Evolutionary conservation across 2,113 vertebrate species (phyloP), one percentile per base, ranked within the genome.

Genomic region (Spheniscus mendiculus): DNA sequence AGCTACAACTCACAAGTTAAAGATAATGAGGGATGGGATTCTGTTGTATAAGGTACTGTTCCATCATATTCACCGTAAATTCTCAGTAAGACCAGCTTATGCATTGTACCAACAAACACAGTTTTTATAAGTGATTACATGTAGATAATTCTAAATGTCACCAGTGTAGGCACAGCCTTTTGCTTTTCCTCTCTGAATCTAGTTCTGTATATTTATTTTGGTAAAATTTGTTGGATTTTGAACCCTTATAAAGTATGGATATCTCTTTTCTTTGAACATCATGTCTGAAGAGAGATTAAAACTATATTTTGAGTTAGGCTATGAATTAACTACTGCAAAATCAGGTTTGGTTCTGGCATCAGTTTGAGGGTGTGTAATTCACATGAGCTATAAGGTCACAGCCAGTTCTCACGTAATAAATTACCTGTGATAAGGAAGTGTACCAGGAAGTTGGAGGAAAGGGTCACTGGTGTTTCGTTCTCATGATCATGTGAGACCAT

Each of bases 351-450:
- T 78, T 78, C n/a, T 74, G 58, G 5, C 23, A 87, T 45, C 36
- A 61, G 0, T 85, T 67, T 10, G 9, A 76, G 23, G 17, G 5
- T 59, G 19, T 70, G 13, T 67, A 89, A 89, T 69, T 70, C 47
- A 67, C 11, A 30, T 30, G 15, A 87, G 4, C 12, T 66, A 8
- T 36, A 79, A 38, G 3, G 19, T 52, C 0, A 0, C 34, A 90
- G 30, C 1, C 5, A 50, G 59, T 71, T 32, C 11, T 50, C 29
- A 61, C 40, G 10, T 42, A 82, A 45, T 42, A 66, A 83, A 84
- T 59, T 53, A 17, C 9, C n/a, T 67, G 26, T 56, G 42, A 73
- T 69, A 73, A 25, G 14, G 26, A 89, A 84, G 9, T 18, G 16
- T 61, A 16, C 7, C 47, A 78, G 44, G 12, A 92, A 67, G 8